Percentiles rank a stretch among this genome's conserved stretches.
Conservation (phyloP, 2,888 invertebrate species). For the Ecliptopera silaceata region DNA sequence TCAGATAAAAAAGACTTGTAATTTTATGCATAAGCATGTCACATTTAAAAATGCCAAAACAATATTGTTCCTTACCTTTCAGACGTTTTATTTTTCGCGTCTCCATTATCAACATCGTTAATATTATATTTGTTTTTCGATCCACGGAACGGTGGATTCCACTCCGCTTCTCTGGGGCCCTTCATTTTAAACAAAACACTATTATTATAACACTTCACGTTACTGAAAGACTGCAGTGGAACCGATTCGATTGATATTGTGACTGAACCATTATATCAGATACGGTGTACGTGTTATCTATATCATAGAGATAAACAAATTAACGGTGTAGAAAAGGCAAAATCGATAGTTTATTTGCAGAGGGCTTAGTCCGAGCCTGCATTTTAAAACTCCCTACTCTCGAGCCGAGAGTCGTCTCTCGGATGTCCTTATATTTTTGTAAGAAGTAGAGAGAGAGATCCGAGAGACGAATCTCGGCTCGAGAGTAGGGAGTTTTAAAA, state of each 20-base stretch:
- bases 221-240: constrained; percentile 13
- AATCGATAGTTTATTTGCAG: constrained; percentile 35
- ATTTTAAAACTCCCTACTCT: no score
- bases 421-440: no score
- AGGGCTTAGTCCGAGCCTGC: no score
- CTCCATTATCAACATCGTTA: constrained; percentile 40
- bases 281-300: constrained; percentile 43
- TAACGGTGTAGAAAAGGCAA: constrained; percentile 9
- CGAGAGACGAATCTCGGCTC: no score
- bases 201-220: not conserved
- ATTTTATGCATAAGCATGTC: no score
- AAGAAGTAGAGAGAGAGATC: no score
- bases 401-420: no score
- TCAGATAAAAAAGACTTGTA: no score
- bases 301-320: constrained; percentile 38
- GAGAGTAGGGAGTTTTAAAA: no score
- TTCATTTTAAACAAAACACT: constrained; percentile 43
- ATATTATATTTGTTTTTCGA: constrained; percentile 42
- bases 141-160: constrained; percentile 41
- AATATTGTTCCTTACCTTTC: constrained; percentile 53
- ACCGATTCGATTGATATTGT: constrained; percentile 16
- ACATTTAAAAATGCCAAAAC: no score
- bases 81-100: constrained; percentile 34
- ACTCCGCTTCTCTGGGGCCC: constrained; percentile 41
- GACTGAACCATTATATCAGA: constrained; percentile 31